Evolutionary conservation across 2,113 vertebrate species (phyloP).

Genomic region (Callionymus lyra): DNA sequence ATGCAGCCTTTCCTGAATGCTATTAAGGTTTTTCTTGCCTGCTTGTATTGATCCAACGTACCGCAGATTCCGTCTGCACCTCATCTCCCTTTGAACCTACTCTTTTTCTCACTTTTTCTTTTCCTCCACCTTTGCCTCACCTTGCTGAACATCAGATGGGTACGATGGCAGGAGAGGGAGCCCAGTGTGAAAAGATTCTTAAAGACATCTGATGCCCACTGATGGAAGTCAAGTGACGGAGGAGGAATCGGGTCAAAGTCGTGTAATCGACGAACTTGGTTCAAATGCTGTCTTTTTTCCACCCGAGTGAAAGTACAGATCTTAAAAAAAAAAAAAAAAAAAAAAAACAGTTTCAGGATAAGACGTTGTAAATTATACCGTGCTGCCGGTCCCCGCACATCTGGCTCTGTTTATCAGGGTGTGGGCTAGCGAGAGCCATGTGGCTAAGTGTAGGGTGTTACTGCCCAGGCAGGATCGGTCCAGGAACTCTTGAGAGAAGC

Average conservation of each 20-base stretch:
- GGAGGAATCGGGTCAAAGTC: slow-evolving; percentile 15
- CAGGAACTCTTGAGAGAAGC: slow-evolving; percentile 40
- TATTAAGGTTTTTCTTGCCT: too few relatives aligned
- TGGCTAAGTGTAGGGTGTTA: slow-evolving; percentile 66
- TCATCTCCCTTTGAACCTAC: not conserved
- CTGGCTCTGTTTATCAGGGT: slow-evolving; percentile 64
- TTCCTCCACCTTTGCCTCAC: slow-evolving; percentile 5
- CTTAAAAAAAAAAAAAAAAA: too few relatives aligned
- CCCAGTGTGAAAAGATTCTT: slow-evolving; percentile 20
- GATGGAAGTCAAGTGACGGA: slow-evolving; percentile 8
- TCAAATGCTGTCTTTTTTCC: slow-evolving; percentile 22
- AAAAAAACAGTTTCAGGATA: slow-evolving; percentile 1
- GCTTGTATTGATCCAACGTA: too few relatives aligned
- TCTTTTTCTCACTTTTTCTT: slow-evolving; percentile 1
- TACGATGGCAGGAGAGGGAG: slow-evolving; percentile 17
- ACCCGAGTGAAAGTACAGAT: too few relatives aligned
- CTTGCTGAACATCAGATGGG: slow-evolving; percentile 24
- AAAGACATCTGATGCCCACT: slow-evolving; percentile 36
- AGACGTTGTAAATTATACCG: slow-evolving; percentile 32
- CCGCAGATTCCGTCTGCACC: too few relatives aligned
- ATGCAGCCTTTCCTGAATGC: too few relatives aligned
- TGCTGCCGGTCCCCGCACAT: slow-evolving; percentile 49
- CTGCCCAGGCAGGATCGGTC: slow-evolving; percentile 46
- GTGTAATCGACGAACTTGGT: slow-evolving; percentile 17
- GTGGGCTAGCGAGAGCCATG: slow-evolving; percentile 58